Base-by-base conservation (phyloP, 1,140 invertebrate genomes). In the Cherax destructor region DNA sequence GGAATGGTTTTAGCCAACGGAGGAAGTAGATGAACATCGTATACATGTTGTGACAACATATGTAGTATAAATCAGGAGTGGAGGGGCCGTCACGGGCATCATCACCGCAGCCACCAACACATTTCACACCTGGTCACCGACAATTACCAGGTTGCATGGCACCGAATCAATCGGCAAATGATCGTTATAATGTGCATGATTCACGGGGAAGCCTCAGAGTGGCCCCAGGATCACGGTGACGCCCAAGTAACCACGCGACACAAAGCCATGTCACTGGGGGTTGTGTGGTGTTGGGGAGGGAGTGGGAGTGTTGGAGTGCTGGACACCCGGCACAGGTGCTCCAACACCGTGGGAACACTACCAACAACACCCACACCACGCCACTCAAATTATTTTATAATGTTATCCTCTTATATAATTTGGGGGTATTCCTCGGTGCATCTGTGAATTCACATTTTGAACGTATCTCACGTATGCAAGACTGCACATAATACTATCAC, bases 121-220 rank as follows among this genome's bases (percentile, higher is more conserved):
- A 80, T 59, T 52, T 56, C 52, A 83, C 80, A 83, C 80, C 80
- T 83, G 80, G 80, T 56, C 80, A 24, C 50, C 80, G 59, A 50
- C 80, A 83, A 49, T 49, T 61, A 61, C 52, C 80, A 74, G 69
- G 52, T 61, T 83, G 80, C 52, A 21, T 83, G 80, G 52, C 80
- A 83, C 80, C 80, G 80, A 83, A 83, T 83, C 80, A 83, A 83
- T 83, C 52, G 80, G 30, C 80, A 83, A 83, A 83, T 83, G 80
- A 83, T 83, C 80, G 80, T 83, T 61, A 49, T 83, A 56, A 83
- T 83, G 80, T 50, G 80, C 52, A 24, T 83, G 61, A 83, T 83
- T 83, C 80, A 83, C 80, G 24, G 13, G 52, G 80, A 59, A 61
- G 80, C 80, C 59, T 83, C 52, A 74, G 80, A 11, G 80, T 41